Evolutionary conservation across 2,797 vertebrate species (phyloP).

Genomic region (Cyprinodon diabolis): DNA sequence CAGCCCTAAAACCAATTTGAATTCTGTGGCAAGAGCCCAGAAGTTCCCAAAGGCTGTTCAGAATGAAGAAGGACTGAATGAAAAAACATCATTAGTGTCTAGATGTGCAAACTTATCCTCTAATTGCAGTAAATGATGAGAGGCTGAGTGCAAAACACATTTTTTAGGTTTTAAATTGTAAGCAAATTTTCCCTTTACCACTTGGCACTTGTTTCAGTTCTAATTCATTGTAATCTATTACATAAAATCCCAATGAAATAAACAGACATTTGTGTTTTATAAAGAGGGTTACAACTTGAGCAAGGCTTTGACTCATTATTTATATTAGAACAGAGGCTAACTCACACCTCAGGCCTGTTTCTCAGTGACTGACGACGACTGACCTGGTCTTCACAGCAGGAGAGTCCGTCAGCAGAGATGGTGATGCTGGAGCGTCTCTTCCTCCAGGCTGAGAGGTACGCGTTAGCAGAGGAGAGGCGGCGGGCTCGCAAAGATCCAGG

Average conservation of each 20-base stretch:
- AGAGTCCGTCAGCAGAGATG: conserved; percentile 85
- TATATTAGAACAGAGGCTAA: not conserved
- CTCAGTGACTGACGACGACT: not conserved
- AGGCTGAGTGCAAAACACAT: no score
- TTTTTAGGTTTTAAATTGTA: not conserved
- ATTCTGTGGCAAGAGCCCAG: not conserved
- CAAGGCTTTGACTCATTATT: not conserved
- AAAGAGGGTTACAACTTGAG: no score
- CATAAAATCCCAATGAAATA: no score
- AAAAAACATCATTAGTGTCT: no score
- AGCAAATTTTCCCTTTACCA: no score
- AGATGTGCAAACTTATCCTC: not conserved
- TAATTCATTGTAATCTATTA: no score
- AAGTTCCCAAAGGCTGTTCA: not conserved
- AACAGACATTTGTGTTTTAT: no score
- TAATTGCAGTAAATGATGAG: not conserved
- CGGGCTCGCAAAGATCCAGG: conserved; percentile 80
- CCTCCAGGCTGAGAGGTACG: conserved; percentile 82
- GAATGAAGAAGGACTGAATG: not conserved
- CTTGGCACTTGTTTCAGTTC: no score
- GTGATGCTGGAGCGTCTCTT: conserved; percentile 87
- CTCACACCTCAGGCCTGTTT: not conserved
- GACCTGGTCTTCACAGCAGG: conserved; percentile 72
- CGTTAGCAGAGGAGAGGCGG: conserved; percentile 78
- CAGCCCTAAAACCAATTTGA: not conserved